Percentiles rank a stretch among this genome's conserved stretches.
These are phyloP conservation scores for Hemiprocne comata DNA, from an alignment of 2,113 vertebrate species.

Conservation along the genomic window DNA sequence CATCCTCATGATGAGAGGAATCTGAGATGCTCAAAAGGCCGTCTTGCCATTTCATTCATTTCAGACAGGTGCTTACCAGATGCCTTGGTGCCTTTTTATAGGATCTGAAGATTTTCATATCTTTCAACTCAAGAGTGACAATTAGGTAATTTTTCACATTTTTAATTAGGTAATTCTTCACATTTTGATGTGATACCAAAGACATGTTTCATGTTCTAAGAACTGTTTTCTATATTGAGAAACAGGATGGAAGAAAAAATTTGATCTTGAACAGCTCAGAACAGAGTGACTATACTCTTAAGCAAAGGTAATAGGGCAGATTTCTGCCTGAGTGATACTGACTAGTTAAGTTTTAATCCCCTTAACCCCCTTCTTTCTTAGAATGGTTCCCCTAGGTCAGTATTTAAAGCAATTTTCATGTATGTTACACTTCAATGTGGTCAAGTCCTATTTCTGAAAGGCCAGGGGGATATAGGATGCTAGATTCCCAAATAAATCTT, in stretches of 20 bases:
- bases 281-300: not conserved
- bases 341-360: not conserved
- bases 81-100: not conserved
- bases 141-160: not conserved
- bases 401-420: not conserved
- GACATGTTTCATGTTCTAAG: not conserved
- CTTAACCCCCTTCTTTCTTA: not conserved
- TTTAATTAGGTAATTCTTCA: not conserved
- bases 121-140: not conserved
- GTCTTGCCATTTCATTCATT: conserved; percentile 6
- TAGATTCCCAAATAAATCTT: not conserved
- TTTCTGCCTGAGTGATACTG: not conserved
- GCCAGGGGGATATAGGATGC: not conserved
- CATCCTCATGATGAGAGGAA: not conserved
- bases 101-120: not conserved
- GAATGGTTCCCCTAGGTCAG: not conserved
- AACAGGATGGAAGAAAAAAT: not conserved
- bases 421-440: not conserved
- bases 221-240: not conserved
- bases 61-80: not conserved
- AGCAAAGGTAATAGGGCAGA: not conserved
- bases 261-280: not conserved
- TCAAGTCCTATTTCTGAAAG: not conserved
- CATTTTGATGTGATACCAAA: not conserved
- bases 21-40: not conserved